Evolutionary conservation across 2,797 vertebrate species (phyloP).

Genomic region (Poecilia gillii): DNA sequence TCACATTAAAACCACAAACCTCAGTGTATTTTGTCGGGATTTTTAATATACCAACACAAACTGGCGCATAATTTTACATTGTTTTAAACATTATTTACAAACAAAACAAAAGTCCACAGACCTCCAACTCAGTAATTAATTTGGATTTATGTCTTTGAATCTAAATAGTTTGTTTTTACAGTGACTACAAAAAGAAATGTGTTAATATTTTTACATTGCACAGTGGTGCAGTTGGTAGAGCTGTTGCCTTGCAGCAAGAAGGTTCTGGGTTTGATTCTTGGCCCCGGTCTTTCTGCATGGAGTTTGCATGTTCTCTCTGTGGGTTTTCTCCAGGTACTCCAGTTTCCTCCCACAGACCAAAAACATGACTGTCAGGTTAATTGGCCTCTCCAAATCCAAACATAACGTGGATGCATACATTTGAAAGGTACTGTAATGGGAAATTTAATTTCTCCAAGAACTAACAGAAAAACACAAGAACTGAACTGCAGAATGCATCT

Average conservation of each 20-base stretch:
- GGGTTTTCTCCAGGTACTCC: too few species aligned
- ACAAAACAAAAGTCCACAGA: not conserved
- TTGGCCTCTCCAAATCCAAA: too few species aligned
- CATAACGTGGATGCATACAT: not conserved
- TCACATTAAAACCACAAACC: not conserved
- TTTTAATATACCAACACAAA: not conserved
- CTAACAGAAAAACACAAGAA: not conserved
- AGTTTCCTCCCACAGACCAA: too few species aligned
- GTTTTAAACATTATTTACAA: not conserved
- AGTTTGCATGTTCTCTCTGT: too few species aligned
- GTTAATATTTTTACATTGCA: not conserved
- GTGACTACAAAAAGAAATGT: too few species aligned
- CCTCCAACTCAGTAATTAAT: not conserved
- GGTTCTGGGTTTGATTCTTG: too few species aligned
- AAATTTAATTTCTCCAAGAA: not conserved
- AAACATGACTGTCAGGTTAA: too few species aligned
- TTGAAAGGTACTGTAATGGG: not conserved
- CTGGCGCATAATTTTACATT: not conserved
- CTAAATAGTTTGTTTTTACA: too few species aligned
- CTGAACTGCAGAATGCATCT: not conserved
- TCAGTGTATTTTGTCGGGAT: not conserved
- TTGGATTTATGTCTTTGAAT: too few species aligned
- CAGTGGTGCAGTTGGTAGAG: too few species aligned
- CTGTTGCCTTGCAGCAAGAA: too few species aligned
- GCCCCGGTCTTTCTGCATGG: too few species aligned